Percentiles rank a stretch among this genome's conserved stretches.
Evolutionary conservation across 2,888 invertebrate genomes (phyloP).

Genomic region (Sarcophaga caerulescens): DNA sequence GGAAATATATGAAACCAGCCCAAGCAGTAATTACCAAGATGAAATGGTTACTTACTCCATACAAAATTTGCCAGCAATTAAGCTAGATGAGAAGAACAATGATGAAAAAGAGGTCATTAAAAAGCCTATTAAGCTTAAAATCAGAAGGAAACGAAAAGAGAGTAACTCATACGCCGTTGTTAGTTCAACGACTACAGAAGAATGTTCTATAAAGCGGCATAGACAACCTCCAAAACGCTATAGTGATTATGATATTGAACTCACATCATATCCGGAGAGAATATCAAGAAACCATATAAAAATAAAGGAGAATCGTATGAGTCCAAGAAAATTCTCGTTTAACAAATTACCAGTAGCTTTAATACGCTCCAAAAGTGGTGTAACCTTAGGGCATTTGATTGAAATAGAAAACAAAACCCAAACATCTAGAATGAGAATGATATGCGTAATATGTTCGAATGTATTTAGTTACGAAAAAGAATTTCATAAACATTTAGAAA

Average conservation of each 20-base stretch:
- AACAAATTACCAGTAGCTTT: constrained; percentile 22
- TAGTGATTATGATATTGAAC: constrained; percentile 38
- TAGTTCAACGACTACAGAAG: accelerated
- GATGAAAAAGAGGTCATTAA: background rate
- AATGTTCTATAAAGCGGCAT: constrained; percentile 23
- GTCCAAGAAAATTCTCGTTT: background rate
- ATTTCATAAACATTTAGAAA: constrained; percentile 44
- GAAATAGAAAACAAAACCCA: constrained; percentile 9
- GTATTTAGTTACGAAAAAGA: constrained; percentile 36
- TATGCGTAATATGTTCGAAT: constrained; percentile 34
- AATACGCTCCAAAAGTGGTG: constrained; percentile 22
- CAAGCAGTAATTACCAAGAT: background rate
- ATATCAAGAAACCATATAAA: background rate
- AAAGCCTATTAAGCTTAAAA: constrained; percentile 39
- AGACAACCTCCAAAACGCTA: constrained; percentile 82
- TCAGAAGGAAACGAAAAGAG: background rate
- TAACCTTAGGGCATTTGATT: constrained; percentile 26
- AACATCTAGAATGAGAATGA: constrained; percentile 29
- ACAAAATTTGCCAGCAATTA: background rate
- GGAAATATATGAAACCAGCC: background rate
- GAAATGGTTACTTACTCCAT: background rate
- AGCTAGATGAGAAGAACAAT: background rate
- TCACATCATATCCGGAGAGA: background rate
- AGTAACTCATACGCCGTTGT: background rate
- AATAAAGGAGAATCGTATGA: background rate